Evolutionary conservation across 2,113 vertebrate genomes (phyloP).

Genomic region (Misgurnus anguillicaudatus): DNA sequence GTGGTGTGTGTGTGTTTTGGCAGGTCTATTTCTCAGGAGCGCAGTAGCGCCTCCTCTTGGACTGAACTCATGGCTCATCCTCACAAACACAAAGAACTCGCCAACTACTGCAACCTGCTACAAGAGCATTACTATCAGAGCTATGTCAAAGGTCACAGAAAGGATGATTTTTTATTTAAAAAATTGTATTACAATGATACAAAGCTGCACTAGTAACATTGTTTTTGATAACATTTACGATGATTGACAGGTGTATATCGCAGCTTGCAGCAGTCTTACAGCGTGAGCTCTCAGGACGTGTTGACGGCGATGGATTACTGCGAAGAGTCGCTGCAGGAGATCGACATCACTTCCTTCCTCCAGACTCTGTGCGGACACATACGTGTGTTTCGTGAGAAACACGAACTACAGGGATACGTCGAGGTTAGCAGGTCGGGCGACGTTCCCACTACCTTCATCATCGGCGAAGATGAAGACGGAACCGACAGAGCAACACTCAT

Average conservation of each 20-base stretch:
- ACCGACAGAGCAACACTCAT: constrained; percentile 66
- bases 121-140: constrained; percentile 96
- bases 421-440: constrained; percentile 36
- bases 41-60: constrained; percentile 80
- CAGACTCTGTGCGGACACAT: constrained; percentile 91
- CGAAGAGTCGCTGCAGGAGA: constrained; percentile 94
- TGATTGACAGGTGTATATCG: constrained; percentile 81
- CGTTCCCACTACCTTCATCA: constrained; percentile 74
- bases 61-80: constrained; percentile 78
- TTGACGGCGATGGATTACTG: constrained; percentile 94
- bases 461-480: constrained; percentile 78
- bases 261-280: constrained; percentile 89
- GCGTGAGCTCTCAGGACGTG: constrained; percentile 86
- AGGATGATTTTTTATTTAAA: no score
- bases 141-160: constrained; percentile 82
- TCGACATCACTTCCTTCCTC: constrained; percentile 92
- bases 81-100: constrained; percentile 88
- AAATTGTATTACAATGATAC: no score
- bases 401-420: constrained; percentile 51
- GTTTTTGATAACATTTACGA: neutral
- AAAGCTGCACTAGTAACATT: neutral
- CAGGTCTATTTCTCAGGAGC: constrained; percentile 89
- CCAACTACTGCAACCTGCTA: constrained; percentile 87
- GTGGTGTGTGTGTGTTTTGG: constrained; percentile 7
- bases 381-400: constrained; percentile 74